Percentiles rank a stretch among this genome's conserved stretches.
Conservation (phyloP, 2,113 vertebrate genomes). For the Ciconia maguari region DNA sequence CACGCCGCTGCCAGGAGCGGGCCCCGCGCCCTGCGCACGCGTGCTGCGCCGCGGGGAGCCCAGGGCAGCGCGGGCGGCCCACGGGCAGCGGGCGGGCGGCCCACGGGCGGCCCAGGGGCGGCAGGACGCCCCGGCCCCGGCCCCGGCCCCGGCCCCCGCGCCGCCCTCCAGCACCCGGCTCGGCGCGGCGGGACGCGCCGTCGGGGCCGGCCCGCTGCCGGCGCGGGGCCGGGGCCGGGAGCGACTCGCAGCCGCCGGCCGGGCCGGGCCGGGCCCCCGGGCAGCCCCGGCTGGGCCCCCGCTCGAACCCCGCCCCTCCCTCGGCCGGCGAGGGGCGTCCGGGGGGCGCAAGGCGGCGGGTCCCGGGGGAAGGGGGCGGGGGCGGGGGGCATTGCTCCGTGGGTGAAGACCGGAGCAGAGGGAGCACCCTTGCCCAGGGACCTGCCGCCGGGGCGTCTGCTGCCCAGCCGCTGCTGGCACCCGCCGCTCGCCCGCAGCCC, state of each 20-base stretch:
- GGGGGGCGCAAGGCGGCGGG: too few relatives aligned
- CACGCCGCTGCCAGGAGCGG: constrained; percentile 75
- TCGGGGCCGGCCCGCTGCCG: neutral
- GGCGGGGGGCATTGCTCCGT: neutral
- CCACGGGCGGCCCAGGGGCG: too few relatives aligned
- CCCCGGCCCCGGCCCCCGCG: neutral
- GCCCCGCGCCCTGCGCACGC: constrained; percentile 48
- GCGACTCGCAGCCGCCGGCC: neutral
- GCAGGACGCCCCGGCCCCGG: neutral
- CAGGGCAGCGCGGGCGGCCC: neutral
- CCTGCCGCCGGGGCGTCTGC: neutral
- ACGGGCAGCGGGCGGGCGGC: neutral
- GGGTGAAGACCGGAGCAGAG: neutral
- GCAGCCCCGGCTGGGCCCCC: neutral
- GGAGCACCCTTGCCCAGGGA: neutral
- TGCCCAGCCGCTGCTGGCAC: neutral
- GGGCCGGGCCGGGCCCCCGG: too few relatives aligned
- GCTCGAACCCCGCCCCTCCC: neutral
- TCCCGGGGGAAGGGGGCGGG: neutral
- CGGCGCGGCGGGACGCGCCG: neutral
- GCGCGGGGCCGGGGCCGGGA: neutral
- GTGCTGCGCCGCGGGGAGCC: constrained; percentile 42
- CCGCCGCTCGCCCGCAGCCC: fast-evolving
- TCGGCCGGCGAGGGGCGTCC: neutral
- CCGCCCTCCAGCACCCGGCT: neutral